Evolutionary conservation across 2,797 vertebrate genomes (phyloP), one percentile per base, ranked within the genome.

Genomic region (Xenops minutus): DNA sequence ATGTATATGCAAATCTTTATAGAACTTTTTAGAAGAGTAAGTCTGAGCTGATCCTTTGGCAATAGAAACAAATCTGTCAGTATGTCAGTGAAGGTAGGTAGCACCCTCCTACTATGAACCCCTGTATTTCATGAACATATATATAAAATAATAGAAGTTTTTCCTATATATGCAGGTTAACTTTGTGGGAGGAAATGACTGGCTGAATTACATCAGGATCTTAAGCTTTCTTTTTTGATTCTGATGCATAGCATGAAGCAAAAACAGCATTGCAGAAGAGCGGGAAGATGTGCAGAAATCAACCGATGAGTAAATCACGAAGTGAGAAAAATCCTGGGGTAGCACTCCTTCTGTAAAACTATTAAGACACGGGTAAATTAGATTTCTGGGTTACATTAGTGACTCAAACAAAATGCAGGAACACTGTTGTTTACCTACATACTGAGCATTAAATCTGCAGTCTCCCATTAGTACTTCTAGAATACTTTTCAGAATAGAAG

Each of bases 271-370:
- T 90, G 72, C 1, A 0, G 39, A 80, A 86, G 21, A 85, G 34
- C 18, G 0, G 55, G 67, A 84, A 89, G 39, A 74, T 69, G 21
- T 79, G 73, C 52, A 93, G 82, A 94, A 95, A 89, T 95, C 89
- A 90, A 84, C 77, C 87, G 58, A 82, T 76, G 56, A 86, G 71
- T 76, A 62, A 76, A 88, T 74, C 72, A 91, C 6, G 0, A 93
- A 89, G 56, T 88, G 85, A 83, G 72, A 95, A 93, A 92, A 87
- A 92, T 89, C 37, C 55, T 8, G 1, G 43, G 36, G 58, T 93
- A 88, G 29, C 49, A 79, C 48, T 88, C 62, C 64, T 93, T 66
- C 59, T 95, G 66, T 80, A 92, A 75, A 94, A 75, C 32, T 88
- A 36, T 58, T 89, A 88, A 91, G 36, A 52, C 15, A 63, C 9